A percentile compares a stretch with the other conserved stretches of the same genome.
Evolutionary conservation across 2,888 invertebrate species (phyloP).

Genomic region (Luffia ferchaultella): DNA sequence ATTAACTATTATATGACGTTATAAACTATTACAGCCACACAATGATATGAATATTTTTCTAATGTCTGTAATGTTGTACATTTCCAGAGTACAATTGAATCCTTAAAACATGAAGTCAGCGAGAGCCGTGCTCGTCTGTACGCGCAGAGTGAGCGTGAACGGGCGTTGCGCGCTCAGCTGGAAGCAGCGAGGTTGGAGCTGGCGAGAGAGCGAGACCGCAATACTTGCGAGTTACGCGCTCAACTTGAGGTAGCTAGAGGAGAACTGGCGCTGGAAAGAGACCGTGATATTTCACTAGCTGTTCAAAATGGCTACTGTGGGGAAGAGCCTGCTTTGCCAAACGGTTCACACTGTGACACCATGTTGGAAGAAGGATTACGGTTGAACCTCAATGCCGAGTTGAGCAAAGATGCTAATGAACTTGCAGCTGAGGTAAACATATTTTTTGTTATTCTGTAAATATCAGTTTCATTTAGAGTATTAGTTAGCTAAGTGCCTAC

Average conservation of each 20-base stretch:
- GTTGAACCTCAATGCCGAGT: conserved; percentile 43
- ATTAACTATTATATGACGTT: no score
- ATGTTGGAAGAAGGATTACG: conserved; percentile 40
- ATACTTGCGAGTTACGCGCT: neutral
- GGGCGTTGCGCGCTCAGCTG: conserved; percentile 50
- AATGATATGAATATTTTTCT: no score
- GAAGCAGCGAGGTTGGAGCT: conserved; percentile 48
- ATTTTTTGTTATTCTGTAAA: neutral
- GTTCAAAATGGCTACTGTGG: neutral
- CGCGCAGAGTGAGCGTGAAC: conserved; percentile 54
- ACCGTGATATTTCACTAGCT: neutral
- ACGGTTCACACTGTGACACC: conserved; percentile 50
- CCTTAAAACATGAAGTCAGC: conserved; percentile 52
- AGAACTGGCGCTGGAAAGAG: neutral
- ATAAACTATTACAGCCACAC: no score
- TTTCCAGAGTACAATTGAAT: conserved; percentile 52
- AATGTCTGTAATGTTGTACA: no score
- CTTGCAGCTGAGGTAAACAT: conserved; percentile 49
- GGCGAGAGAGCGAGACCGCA: conserved; percentile 17
- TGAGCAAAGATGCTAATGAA: conserved; percentile 54
- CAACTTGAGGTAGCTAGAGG: neutral
- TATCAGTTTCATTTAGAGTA: no score
- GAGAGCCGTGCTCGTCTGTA: conserved; percentile 51
- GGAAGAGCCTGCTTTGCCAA: conserved; percentile 18
- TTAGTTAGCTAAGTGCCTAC: no score